Evolutionary conservation across 2,113 vertebrate genomes (phyloP).

Genomic region (Alces alces): DNA sequence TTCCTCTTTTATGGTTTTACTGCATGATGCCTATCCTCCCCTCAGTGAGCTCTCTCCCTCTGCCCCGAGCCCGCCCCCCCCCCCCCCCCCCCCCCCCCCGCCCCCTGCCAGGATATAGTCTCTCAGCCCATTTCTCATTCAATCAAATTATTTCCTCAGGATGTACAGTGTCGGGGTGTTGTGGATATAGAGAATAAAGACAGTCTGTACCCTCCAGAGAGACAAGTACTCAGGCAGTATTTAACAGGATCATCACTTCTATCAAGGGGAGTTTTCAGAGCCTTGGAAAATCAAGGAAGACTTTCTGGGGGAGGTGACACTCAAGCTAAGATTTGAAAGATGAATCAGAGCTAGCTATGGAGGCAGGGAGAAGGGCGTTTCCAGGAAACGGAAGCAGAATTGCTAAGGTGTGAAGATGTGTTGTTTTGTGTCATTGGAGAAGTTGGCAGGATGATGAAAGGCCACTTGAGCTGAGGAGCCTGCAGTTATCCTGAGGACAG

Average conservation of each 20-base stretch:
- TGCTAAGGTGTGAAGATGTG: neutral
- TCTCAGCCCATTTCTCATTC: neutral
- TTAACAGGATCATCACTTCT: neutral
- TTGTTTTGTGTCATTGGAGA: neutral
- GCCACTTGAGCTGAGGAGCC: neutral
- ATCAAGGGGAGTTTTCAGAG: neutral
- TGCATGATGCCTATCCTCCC: neutral
- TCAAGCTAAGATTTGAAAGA: neutral
- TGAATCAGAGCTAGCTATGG: neutral
- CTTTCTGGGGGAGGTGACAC: neutral
- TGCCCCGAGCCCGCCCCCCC: fast-evolving
- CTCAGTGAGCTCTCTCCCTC: neutral
- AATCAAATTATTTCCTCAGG: fast-evolving
- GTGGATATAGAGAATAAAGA: neutral
- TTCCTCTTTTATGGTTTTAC: neutral
- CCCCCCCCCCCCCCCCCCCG: fast-evolving
- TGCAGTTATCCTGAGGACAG: neutral
- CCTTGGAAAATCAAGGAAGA: neutral
- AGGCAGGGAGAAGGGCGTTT: neutral
- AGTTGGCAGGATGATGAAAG: neutral
- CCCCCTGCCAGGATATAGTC: too few relatives aligned
- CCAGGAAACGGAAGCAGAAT: neutral
- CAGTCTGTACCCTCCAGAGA: neutral
- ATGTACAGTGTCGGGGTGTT: neutral
- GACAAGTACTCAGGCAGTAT: neutral